These are phyloP conservation scores for Clostera curtula DNA, from an alignment of 2,888 invertebrate genomes.

Conservation along the genomic window DNA sequence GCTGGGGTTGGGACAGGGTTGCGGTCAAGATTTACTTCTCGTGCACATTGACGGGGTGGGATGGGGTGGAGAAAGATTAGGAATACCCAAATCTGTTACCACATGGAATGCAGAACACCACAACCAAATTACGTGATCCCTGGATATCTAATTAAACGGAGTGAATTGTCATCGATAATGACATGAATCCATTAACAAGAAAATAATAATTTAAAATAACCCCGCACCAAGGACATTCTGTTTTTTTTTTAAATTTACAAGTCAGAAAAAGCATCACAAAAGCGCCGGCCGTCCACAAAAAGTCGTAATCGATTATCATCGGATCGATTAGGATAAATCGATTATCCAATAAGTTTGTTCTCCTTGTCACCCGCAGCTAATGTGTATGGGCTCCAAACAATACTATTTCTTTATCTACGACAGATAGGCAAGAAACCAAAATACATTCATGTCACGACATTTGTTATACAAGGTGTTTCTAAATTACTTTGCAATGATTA, in stretches of 20 bases:
- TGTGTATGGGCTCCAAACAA: constrained; percentile 51
- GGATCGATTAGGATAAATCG: constrained; percentile 55
- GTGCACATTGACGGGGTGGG: too few relatives aligned
- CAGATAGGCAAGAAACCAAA: constrained; percentile 50
- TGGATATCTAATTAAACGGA: too few relatives aligned
- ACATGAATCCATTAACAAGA: too few relatives aligned
- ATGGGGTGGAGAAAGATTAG: too few relatives aligned
- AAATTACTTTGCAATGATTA: constrained; percentile 1
- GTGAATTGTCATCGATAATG: too few relatives aligned
- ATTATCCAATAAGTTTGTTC: constrained; percentile 50
- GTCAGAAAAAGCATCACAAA: constrained; percentile 41
- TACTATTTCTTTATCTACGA: constrained; percentile 70
- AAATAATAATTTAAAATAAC: constrained; percentile 22
- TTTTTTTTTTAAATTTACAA: constrained; percentile 22
- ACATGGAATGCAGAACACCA: too few relatives aligned
- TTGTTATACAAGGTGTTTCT: constrained; percentile 39
- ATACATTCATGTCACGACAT: constrained; percentile 57
- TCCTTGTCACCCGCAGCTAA: constrained; percentile 64
- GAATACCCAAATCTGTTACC: too few relatives aligned
- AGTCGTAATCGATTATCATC: constrained; percentile 61
- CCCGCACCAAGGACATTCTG: constrained; percentile 19
- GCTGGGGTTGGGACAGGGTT: too few relatives aligned
- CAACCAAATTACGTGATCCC: too few relatives aligned
- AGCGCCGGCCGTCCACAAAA: constrained; percentile 56
- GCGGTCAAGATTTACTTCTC: too few relatives aligned